A percentile compares a stretch with the other conserved stretches of the same genome.
Conservation (phyloP, 2,797 vertebrate genomes). For the Syndactyla subalaris region DNA sequence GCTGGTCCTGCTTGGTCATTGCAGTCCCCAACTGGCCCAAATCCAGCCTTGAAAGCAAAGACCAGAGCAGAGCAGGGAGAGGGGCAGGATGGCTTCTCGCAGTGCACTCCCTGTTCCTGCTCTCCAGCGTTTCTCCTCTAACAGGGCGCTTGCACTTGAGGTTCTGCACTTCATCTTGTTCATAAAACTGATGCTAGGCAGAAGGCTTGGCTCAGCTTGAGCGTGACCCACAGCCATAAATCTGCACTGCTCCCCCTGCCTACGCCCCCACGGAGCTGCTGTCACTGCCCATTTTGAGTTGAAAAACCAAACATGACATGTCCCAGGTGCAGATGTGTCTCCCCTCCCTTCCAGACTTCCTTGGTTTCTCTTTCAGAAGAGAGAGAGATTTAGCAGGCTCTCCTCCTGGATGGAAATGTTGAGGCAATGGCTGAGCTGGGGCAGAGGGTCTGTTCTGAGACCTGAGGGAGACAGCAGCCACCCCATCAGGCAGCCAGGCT, state of each 20-base stretch:
- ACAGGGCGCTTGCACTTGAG: background rate
- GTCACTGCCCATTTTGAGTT: constrained; percentile 52
- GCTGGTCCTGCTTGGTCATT: background rate
- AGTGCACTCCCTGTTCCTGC: background rate
- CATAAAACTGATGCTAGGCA: constrained; percentile 57
- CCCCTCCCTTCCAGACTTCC: constrained; percentile 64
- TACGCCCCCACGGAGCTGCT: constrained; percentile 37
- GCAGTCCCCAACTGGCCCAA: background rate
- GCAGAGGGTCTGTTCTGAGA: background rate
- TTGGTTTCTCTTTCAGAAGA: constrained; percentile 28
- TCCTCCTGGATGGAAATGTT: background rate
- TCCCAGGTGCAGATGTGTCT: constrained; percentile 60
- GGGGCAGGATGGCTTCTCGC: background rate
- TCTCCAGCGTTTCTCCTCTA: background rate
- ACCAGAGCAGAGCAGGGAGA: background rate
- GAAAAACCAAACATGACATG: constrained; percentile 62
- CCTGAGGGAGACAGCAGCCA: rapidly evolving
- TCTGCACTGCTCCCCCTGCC: constrained; percentile 31
- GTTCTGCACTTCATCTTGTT: constrained; percentile 58
- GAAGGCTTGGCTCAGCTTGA: constrained; percentile 47
- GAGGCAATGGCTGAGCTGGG: background rate
- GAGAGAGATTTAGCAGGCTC: constrained; percentile 2
- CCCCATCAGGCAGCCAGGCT: background rate
- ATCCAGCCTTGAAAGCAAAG: background rate
- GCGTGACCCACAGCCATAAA: constrained; percentile 58